Conservation (phyloP, 2,113 vertebrate genomes). For the Odontesthes bonariensis region DNA sequence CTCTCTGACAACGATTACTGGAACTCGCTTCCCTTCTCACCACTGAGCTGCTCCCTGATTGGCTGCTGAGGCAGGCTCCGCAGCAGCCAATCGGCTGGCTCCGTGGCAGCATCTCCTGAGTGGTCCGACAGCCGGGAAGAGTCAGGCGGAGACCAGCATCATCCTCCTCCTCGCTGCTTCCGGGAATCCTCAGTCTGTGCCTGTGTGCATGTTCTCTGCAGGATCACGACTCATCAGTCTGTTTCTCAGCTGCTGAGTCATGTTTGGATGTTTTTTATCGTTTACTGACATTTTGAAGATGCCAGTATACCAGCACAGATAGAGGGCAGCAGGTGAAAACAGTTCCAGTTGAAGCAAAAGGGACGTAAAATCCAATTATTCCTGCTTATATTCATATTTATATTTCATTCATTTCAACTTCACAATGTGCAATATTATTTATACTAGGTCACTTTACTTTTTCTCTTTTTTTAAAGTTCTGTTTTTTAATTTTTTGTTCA, state of each 20-base stretch:
- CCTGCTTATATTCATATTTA: no score
- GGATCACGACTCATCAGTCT: conserved; percentile 29
- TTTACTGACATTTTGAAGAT: neutral
- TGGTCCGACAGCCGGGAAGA: conserved; percentile 62
- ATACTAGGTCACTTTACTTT: no score
- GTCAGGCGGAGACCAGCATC: conserved; percentile 44
- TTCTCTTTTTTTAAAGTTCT: no score
- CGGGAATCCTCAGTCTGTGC: conserved; percentile 44
- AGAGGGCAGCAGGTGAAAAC: neutral
- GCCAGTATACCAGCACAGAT: no score
- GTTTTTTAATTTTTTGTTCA: no score
- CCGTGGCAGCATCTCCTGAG: conserved; percentile 40
- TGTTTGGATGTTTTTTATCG: neutral
- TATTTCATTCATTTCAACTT: no score
- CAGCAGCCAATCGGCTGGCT: conserved; percentile 46
- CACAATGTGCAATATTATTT: no score
- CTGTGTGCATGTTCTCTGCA: conserved; percentile 20
- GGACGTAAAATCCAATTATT: no score
- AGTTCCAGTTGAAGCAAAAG: no score
- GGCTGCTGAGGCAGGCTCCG: conserved; percentile 1
- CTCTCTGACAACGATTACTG: conserved; percentile 21
- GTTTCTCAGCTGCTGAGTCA: conserved; percentile 5
- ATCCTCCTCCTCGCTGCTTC: conserved; percentile 57
- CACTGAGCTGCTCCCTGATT: conserved; percentile 25
- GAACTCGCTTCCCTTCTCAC: conserved; percentile 29